Evolutionary conservation across 2,113 vertebrate genomes (phyloP), one percentile per base, ranked within the genome.

Genomic region (Malurus cyaneus): DNA sequence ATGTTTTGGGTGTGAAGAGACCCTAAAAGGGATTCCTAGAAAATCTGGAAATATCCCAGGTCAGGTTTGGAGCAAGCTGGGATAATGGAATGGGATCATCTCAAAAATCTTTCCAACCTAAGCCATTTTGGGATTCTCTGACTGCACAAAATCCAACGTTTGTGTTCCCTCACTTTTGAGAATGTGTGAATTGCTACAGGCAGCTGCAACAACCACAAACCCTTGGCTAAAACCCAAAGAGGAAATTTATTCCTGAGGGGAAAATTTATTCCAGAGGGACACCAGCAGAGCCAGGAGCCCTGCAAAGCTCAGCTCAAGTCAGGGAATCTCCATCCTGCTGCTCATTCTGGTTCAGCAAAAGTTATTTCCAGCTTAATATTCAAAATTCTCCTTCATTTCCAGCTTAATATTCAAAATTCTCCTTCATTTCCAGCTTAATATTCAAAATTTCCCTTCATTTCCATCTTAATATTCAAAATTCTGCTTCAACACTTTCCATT

Each of bases 81-180:
- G 16, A 0, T 8, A 4, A 28, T 39, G 28, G 46, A 1, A 73
- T 25, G 5, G 26, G 32, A 9, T 66, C 23, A 28, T 0, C 6
- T 66, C 36, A 8, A 6, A 60, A 4, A 4, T 46, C 19, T 16
- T 59, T 18, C 61, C 52, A 59, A 12, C 23, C 34, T 28, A 14
- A n/a, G 14, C 60, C n/a, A 6, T 52, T 5, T 28, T n/a, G 52
- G 21, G 20, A 12, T 66, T 66, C 36, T 66, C 32, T 39, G 34
- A 3, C 46, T 70, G 52, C 6, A 0, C 36, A 50, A 47, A 31
- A 12, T 24, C 60, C 41, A 21, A 0, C 14, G 20, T 8, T 12
- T 66, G 41, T 67, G 54, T 54, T 36, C 29, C 49, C 24, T 24
- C 7, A 0, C 6, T 70, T 80, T 5, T 14, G 52, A 9, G 31